Percentiles rank a stretch among this genome's conserved stretches.
These are phyloP conservation scores for Lucilia sericata DNA, from an alignment of 1,140 invertebrate genomes.

Conservation along the genomic window DNA sequence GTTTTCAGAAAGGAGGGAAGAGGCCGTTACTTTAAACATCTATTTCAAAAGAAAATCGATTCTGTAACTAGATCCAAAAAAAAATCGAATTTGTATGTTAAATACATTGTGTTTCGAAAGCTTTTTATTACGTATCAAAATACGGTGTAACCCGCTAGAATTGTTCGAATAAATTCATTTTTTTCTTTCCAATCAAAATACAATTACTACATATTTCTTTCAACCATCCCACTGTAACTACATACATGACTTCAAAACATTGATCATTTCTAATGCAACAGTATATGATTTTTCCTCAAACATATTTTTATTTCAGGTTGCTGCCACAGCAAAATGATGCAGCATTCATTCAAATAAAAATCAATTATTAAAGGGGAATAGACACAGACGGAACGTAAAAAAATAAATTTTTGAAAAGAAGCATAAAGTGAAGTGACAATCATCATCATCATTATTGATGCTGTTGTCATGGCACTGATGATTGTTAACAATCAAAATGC, in stretches of 20 bases:
- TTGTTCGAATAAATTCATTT: too few relatives aligned
- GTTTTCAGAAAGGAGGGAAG: too few relatives aligned
- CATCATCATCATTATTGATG: neutral
- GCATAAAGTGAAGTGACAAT: conserved; percentile 9
- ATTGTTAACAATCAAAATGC: neutral
- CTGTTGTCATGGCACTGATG: neutral
- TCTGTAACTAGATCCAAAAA: too few relatives aligned
- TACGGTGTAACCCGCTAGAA: too few relatives aligned
- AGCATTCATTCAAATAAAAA: neutral
- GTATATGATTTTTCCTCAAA: neutral
- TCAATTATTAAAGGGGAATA: neutral
- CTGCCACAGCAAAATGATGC: neutral
- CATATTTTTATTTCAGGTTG: neutral
- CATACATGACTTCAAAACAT: neutral
- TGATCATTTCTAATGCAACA: neutral
- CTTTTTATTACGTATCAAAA: too few relatives aligned
- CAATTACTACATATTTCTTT: too few relatives aligned
- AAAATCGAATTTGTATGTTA: too few relatives aligned
- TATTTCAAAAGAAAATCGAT: too few relatives aligned
- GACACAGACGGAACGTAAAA: neutral
- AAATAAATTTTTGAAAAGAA: neutral
- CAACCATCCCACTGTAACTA: neutral
- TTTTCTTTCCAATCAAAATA: too few relatives aligned
- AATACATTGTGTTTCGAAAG: too few relatives aligned
- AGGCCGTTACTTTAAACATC: too few relatives aligned